phyloP scores from a whole-genome alignment of 2,888 invertebrate genomes.

The Mongoloraphidia duomilia region DNA sequence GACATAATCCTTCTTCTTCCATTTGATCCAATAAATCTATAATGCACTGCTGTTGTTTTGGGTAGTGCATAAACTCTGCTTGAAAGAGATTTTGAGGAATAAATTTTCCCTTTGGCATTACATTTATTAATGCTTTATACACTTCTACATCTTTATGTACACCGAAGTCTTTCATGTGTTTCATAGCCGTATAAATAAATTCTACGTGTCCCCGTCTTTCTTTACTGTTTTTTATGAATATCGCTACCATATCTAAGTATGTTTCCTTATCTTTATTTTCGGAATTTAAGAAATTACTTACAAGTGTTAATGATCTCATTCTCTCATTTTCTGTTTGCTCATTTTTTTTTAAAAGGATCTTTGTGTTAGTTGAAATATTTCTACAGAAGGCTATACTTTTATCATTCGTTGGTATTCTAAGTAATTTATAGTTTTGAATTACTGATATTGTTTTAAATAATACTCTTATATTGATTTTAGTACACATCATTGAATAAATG shows the following conservation, averaged over 20 bases:
- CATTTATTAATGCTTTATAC: constrained; percentile 72
- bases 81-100: constrained; percentile 72
- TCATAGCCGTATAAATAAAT: constrained; percentile 83
- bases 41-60: constrained; percentile 88
- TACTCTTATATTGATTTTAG: no score
- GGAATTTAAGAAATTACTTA: constrained; percentile 34
- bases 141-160: constrained; percentile 75
- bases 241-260: constrained; percentile 57
- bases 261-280: constrained; percentile 47
- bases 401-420: no score
- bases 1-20: constrained; percentile 68
- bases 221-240: constrained; percentile 52
- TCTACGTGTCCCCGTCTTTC: constrained; percentile 79
- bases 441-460: no score
- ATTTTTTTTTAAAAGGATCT: no score
- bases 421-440: no score
- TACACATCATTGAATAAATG: no score
- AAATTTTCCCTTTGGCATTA: constrained; percentile 80
- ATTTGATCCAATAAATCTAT: constrained; percentile 86
- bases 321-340: not conserved
- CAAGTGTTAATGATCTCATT: constrained; percentile 27
- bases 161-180: constrained; percentile 77
- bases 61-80: constrained; percentile 84
- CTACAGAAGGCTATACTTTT: no score
- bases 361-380: no score